Evolutionary conservation across 2,113 vertebrate species (phyloP).

Genomic region (Ovibos moschatus): DNA sequence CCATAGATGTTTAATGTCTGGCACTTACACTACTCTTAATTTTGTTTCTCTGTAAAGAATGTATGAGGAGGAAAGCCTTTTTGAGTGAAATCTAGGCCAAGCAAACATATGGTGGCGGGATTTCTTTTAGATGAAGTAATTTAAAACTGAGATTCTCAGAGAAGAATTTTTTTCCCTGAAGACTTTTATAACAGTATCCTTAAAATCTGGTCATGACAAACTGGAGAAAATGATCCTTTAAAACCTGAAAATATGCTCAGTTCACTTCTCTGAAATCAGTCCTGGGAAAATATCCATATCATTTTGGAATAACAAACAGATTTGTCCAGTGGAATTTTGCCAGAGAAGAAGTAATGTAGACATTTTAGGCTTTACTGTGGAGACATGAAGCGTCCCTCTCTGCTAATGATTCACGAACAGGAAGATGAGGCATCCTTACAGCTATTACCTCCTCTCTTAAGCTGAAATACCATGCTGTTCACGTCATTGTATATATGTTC

Average conservation of each 20-base stretch:
- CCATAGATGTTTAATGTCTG: background rate
- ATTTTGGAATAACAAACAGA: constrained; percentile 71
- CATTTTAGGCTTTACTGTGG: constrained; percentile 41
- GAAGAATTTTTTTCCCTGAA: constrained; percentile 52
- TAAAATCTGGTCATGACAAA: constrained; percentile 71
- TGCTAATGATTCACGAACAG: background rate
- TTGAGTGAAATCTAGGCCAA: constrained; percentile 63
- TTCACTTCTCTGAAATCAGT: constrained; percentile 64
- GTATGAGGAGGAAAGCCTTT: constrained; percentile 32
- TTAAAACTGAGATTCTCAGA: constrained; percentile 67
- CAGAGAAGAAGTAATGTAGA: constrained; percentile 54
- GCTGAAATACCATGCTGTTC: background rate
- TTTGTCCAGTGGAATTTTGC: constrained; percentile 58
- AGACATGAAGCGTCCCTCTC: constrained; percentile 14
- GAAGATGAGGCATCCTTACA: background rate
- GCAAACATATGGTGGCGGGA: constrained; percentile 70
- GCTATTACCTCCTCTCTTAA: background rate
- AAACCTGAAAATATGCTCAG: constrained; percentile 51
- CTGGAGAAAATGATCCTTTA: constrained; percentile 76
- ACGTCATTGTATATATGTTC: background rate
- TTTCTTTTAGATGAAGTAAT: constrained; percentile 81
- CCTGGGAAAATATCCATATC: constrained; percentile 64
- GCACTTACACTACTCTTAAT: background rate
- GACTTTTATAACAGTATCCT: constrained; percentile 70
- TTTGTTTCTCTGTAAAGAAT: constrained; percentile 49